phyloP scores from a whole-genome alignment of 1,140 invertebrate genomes.

The Drosophila ironensis region DNA sequence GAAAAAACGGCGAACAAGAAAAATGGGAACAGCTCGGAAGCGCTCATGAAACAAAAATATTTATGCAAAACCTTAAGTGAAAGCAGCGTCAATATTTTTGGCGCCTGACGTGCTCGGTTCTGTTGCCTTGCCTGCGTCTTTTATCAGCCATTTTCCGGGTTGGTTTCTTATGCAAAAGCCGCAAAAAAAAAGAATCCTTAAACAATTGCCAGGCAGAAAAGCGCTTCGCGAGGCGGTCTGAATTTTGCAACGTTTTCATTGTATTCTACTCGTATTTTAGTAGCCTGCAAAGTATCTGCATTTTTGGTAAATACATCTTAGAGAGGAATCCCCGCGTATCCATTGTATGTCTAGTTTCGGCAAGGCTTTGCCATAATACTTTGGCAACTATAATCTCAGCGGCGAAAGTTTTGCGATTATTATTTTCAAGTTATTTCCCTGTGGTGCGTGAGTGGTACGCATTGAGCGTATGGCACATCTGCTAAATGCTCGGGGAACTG shows the following conservation, averaged over 20 bases:
- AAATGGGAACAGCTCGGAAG: neutral
- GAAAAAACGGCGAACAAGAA: conserved; percentile 5
- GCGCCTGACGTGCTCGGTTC: conserved; percentile 16
- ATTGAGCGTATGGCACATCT: neutral
- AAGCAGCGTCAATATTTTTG: conserved; percentile 55
- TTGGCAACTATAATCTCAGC: no score
- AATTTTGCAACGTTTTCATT: conserved; percentile 13
- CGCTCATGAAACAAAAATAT: conserved; percentile 66
- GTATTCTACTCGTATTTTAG: neutral
- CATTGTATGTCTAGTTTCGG: no score
- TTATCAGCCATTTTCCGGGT: conserved; percentile 11
- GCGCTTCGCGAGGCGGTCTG: no score
- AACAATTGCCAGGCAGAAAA: conserved; percentile 24
- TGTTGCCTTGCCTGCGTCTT: neutral
- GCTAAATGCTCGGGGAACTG: conserved; percentile 9
- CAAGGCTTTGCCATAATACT: no score
- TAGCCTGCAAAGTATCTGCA: no score
- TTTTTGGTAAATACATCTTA: no score
- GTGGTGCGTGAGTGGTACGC: neutral
- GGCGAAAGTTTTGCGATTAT: conserved; percentile 13
- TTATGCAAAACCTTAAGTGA: conserved; percentile 66
- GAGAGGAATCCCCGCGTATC: no score
- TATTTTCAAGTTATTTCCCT: conserved; percentile 7
- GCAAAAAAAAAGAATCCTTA: conserved; percentile 34
- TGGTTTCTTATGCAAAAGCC: conserved; percentile 59